Percentiles rank a stretch among this genome's conserved stretches.
Evolutionary conservation across 1,140 invertebrate genomes (phyloP).

Genomic region (Papilio dardanus): DNA sequence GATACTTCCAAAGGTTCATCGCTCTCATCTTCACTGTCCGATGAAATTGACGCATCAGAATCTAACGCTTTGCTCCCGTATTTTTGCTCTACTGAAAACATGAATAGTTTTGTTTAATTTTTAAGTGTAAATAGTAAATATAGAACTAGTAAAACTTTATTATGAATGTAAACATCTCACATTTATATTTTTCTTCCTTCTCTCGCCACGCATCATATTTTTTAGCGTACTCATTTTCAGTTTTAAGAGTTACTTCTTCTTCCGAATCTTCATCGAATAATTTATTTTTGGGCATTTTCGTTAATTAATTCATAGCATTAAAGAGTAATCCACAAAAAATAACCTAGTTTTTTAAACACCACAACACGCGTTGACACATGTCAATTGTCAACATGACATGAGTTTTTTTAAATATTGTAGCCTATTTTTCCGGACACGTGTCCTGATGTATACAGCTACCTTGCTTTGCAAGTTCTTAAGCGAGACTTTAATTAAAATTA

Average conservation of each 20-base stretch:
- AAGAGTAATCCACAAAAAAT: background rate
- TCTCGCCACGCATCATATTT: slow-evolving; percentile 91
- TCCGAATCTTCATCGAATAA: slow-evolving; percentile 74
- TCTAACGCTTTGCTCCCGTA: slow-evolving; percentile 65
- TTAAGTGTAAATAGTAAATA: background rate
- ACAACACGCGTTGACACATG: background rate
- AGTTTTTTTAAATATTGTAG: background rate
- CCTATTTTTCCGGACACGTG: too few species aligned
- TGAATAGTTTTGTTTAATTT: slow-evolving; percentile 13
- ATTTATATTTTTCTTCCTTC: slow-evolving; percentile 93
- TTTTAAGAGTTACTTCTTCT: slow-evolving; percentile 83
- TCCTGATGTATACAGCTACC: too few species aligned
- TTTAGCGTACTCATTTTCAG: slow-evolving; percentile 91
- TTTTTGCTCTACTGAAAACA: slow-evolving; percentile 73
- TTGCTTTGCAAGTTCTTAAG: too few species aligned
- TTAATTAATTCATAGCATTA: background rate
- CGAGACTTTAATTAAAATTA: too few species aligned
- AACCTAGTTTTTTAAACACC: background rate
- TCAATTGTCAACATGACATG: background rate
- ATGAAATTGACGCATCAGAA: slow-evolving; percentile 51
- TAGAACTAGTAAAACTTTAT: background rate
- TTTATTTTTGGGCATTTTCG: slow-evolving; percentile 64
- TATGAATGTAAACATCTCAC: slow-evolving; percentile 81
- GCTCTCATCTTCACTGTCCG: slow-evolving; percentile 75
- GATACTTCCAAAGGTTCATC: slow-evolving; percentile 67